Evolutionary conservation across 2,888 invertebrate genomes (phyloP), one percentile per base, ranked within the genome.

Genomic region (Trichopria drosophilae): DNA sequence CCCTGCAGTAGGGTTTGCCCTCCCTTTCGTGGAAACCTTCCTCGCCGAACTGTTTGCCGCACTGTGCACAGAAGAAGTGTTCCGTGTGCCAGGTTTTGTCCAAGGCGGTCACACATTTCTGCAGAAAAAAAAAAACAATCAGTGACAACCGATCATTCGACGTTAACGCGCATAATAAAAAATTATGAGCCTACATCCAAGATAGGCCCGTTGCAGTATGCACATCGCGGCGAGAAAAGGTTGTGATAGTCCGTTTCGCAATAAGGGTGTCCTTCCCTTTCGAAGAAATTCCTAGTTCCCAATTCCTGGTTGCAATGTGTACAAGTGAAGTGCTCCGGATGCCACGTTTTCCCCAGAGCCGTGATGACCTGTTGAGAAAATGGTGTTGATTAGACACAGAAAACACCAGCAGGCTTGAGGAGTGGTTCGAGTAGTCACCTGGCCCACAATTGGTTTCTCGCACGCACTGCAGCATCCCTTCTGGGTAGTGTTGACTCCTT

Each of bases 401-500:
- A n/a, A n/a, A n/a, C n/a, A n/a, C n/a, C n/a, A n/a, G n/a, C n/a
- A n/a, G n/a, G n/a, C n/a, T n/a, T n/a, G n/a, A n/a, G n/a, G n/a
- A n/a, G n/a, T n/a, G n/a, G n/a, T 15, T 45, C 7, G 36, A n/a
- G n/a, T n/a, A n/a, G n/a, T 76, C 71, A 85, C 88, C 86, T 97
- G 96, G 65, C 99, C 99, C 55, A 98, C 95, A 78, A 99, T 98
- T 60, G 98, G 95, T 72, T 99, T 98, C 77, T 94, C 93, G 82
- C 99, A 99, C 64, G 95, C 95, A 75, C 86, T 94, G 86, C 99
- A 99, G 82, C 96, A 95, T 70, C 99, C 98, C 81, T 99, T 98
- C 76, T 98, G 96, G 67, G 96, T 94, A 58, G 97, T 97, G 77
- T 90, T 95, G 59, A 98, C 93, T 78, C 98, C 98, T 83, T 98